Percentiles rank a stretch among this genome's conserved stretches.
These are phyloP conservation scores for Ptyas mucosa DNA, from an alignment of 2,113 vertebrate species.

Conservation along the genomic window DNA sequence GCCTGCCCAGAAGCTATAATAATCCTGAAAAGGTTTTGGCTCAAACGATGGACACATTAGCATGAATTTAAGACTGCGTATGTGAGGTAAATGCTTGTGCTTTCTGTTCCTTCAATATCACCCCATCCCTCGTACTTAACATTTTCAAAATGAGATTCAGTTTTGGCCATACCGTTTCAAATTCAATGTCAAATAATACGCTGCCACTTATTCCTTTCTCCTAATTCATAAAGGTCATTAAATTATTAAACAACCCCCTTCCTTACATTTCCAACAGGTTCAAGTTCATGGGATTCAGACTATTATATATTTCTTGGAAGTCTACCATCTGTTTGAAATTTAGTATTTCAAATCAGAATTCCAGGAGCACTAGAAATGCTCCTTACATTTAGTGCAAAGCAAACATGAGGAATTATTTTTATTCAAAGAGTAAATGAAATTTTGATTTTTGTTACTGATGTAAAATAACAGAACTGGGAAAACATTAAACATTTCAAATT, in stretches of 20 bases:
- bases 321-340: not conserved
- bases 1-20: constrained; percentile 63
- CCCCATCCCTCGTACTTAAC: not conserved
- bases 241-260: not conserved
- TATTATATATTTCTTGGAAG: not conserved
- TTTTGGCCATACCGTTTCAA: not conserved
- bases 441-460: not conserved
- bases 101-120: constrained; percentile 1
- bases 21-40: constrained; percentile 67
- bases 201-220: not conserved
- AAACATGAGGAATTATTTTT: not conserved
- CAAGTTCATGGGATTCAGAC: not conserved
- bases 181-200: not conserved
- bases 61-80: constrained; percentile 66
- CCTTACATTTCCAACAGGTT: not conserved
- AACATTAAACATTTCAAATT: not conserved
- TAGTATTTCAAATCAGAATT: not conserved
- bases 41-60: constrained; percentile 65
- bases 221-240: not conserved
- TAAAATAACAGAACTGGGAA: not conserved
- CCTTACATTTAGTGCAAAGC: not conserved
- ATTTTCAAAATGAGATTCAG: not conserved
- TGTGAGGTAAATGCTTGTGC: constrained; percentile 48
- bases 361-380: not conserved
- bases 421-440: not conserved